phyloP scores from a whole-genome alignment of 2,113 vertebrate genomes.

The Atractosteus spatula region DNA sequence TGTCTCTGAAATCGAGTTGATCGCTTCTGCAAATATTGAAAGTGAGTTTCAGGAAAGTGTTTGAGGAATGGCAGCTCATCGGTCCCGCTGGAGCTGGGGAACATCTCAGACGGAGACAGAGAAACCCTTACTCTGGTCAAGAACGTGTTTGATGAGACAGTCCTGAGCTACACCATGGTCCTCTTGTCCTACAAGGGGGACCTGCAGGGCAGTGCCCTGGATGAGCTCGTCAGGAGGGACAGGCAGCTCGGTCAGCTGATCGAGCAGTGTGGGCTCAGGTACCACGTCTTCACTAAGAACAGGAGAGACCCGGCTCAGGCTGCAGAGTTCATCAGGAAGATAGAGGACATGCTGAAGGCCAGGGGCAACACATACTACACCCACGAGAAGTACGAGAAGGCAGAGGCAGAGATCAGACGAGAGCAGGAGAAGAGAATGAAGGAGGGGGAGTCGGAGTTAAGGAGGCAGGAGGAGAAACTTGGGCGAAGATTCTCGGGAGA shows the following conservation, averaged over 20 bases:
- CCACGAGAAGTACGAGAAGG: constrained; percentile 54
- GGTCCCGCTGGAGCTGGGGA: constrained; percentile 56
- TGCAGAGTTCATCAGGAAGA: constrained; percentile 53
- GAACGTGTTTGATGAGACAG: constrained; percentile 48
- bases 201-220: constrained; percentile 30
- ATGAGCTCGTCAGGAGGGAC: constrained; percentile 40
- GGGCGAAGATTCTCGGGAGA: too few relatives aligned
- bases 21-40: too few relatives aligned
- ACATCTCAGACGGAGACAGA: constrained; percentile 54
- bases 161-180: constrained; percentile 53
- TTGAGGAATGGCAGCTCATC: too few relatives aligned
- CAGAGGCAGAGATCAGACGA: constrained; percentile 51
- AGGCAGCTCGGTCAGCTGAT: constrained; percentile 56
- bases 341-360: constrained; percentile 48
- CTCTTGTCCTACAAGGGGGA: constrained; percentile 57
- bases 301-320: constrained; percentile 44
- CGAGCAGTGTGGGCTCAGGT: constrained; percentile 49
- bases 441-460: constrained; percentile 40
- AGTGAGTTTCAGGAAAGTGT: too few relatives aligned
- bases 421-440: constrained; percentile 56
- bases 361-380: constrained; percentile 51
- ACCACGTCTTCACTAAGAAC: constrained; percentile 58
- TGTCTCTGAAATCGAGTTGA: too few relatives aligned
- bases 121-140: constrained; percentile 46
- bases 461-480: too few relatives aligned